Evolutionary conservation across 2,888 invertebrate genomes (phyloP).

Genomic region (Ischnura elegans): DNA sequence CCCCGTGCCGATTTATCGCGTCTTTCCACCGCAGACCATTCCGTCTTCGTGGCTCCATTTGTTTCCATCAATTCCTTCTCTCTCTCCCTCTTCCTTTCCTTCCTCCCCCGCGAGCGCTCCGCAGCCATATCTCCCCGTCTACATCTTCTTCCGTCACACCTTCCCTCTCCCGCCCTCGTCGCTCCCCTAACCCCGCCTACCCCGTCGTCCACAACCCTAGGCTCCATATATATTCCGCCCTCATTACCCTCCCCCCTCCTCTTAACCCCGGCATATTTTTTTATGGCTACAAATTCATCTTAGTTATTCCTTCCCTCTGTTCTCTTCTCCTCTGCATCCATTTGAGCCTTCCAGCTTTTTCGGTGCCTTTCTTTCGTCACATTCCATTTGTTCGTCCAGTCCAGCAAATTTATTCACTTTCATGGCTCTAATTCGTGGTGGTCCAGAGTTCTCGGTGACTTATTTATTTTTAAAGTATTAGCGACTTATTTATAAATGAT

Average conservation of each 20-base stretch:
- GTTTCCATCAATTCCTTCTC: conserved; percentile 46
- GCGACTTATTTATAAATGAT: too few relatives aligned
- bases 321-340: neutral
- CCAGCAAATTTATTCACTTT: too few relatives aligned
- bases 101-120: neutral
- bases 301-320: conserved; percentile 9
- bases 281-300: conserved; percentile 49
- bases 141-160: neutral
- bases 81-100: neutral
- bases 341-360: neutral
- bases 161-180: neutral
- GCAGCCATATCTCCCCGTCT: neutral
- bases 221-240: conserved; percentile 28
- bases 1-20: conserved; percentile 55
- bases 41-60: conserved; percentile 26
- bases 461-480: too few relatives aligned
- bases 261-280: conserved; percentile 19
- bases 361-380: neutral
- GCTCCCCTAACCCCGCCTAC: neutral
- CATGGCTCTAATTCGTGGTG: too few relatives aligned
- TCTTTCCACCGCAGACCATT: conserved; percentile 28
- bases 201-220: neutral
- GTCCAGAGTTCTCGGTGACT: too few relatives aligned
- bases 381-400: neutral
- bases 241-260: conserved; percentile 43